These are phyloP conservation scores for Cromileptes altivelis DNA, from an alignment of 2,113 vertebrate genomes.

Conservation along the genomic window DNA sequence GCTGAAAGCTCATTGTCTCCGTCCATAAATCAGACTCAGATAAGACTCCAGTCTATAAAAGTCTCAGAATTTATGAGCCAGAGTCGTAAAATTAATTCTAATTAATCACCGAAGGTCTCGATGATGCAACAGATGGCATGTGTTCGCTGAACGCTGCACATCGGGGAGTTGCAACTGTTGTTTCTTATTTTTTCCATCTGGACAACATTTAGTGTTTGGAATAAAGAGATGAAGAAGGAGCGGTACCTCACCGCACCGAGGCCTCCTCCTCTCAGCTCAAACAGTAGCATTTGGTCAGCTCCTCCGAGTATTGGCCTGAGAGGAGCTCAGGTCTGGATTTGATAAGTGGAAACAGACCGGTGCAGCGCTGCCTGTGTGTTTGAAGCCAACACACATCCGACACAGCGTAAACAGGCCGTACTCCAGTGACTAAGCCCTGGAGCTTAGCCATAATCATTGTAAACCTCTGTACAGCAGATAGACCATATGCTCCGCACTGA, in stretches of 20 bases:
- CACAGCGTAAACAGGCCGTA: constrained; percentile 78
- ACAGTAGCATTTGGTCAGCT: constrained; percentile 79
- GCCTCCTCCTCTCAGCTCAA: constrained; percentile 61
- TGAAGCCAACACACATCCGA: constrained; percentile 84
- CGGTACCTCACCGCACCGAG: constrained; percentile 51
- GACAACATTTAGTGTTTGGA: constrained; percentile 47
- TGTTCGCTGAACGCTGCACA: not conserved
- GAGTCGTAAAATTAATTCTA: not conserved
- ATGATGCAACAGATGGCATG: constrained; percentile 35
- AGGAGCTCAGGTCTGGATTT: constrained; percentile 88
- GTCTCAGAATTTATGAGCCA: not conserved
- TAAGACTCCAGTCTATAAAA: constrained; percentile 24
- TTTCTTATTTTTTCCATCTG: constrained; percentile 58
- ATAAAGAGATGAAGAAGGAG: constrained; percentile 60
- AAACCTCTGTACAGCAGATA: constrained; percentile 64
- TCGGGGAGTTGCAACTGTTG: constrained; percentile 16
- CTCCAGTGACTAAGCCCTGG: constrained; percentile 68
- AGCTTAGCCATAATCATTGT: constrained; percentile 68
- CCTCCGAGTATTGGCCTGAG: constrained; percentile 73
- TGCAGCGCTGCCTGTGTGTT: constrained; percentile 73
- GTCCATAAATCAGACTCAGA: constrained; percentile 39
- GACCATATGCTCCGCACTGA: constrained; percentile 61
- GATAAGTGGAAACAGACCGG: constrained; percentile 90
- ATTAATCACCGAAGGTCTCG: not conserved
- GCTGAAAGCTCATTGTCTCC: constrained; percentile 8